Evolutionary conservation across 2,113 vertebrate species (phyloP), one percentile per base, ranked within the genome.

Genomic region (Campylomormyrus tamandua): DNA sequence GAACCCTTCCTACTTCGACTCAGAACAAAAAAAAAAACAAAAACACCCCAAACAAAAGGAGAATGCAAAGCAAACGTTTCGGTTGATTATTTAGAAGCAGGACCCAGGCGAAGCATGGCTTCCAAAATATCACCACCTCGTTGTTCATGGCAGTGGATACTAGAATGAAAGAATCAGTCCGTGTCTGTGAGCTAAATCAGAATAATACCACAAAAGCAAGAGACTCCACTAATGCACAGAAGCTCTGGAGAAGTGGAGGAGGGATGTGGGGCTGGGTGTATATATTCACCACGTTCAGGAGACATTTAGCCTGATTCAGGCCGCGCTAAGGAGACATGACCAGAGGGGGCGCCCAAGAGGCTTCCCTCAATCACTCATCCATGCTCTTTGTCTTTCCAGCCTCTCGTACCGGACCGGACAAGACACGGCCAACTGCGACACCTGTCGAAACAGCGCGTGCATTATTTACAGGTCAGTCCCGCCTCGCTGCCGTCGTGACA

Each of bases 361-460:
- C 70, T 89, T 87, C 89, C 88, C 91, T 93, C 91, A 92, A 93
- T 93, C 92, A 95, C 93, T 94, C 92, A 93, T 94, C 94, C 39
- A 24, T 90, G 84, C 93, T 94, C 95, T 92, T 96, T 96, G 90
- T 96, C 94, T 96, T 93, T 92, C 87, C 94, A 99, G 98, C 95
- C 98, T 99, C 94, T 98, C 98, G 58, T 99, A 99, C 96, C 97
- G 98, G 94, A 99, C 98, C 11, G 98, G 98, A 94, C 98, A 99
- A 95, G 98, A 99, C 97, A 99, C 98, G 50, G 97, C 98, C 92
- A 99, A 99, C 92, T 99, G 98, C 92, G 98, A 99, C 97, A 99
- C 98, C 1, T 99, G 98, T 96, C 97, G 98, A 96, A 99, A 99
- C 97, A 99, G 98, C 90, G 98, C 98, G 24, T 99, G 98, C 92